Evolutionary conservation across 2,888 invertebrate genomes (phyloP).

Genomic region (Apantesis nais): DNA sequence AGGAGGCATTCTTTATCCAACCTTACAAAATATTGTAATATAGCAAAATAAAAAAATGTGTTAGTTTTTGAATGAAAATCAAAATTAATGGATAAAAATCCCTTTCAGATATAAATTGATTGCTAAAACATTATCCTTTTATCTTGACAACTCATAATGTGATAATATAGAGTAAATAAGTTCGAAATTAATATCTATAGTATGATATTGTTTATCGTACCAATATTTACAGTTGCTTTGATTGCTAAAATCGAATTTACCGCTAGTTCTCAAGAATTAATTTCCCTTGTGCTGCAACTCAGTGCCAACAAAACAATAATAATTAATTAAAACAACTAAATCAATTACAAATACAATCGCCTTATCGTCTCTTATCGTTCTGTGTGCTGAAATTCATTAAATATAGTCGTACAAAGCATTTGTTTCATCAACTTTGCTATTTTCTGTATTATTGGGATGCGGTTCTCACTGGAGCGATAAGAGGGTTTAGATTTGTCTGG

Average conservation of each 20-base stretch:
- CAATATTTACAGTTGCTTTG: background rate
- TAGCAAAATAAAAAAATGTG: too few species aligned
- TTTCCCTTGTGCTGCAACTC: background rate
- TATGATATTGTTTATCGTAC: background rate
- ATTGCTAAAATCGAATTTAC: background rate
- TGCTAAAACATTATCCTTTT: too few species aligned
- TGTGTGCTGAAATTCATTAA: slow-evolving; percentile 55
- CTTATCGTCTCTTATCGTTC: slow-evolving; percentile 38
- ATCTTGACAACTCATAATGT: background rate
- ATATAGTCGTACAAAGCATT: slow-evolving; percentile 45
- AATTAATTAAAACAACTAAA: slow-evolving; percentile 30
- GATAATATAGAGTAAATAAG: background rate
- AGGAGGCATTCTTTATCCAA: too few species aligned
- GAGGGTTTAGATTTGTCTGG: background rate
- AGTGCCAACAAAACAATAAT: slow-evolving; percentile 18
- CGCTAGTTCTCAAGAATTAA: slow-evolving; percentile 4
- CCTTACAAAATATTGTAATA: too few species aligned
- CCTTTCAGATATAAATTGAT: too few species aligned
- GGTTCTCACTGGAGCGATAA: background rate
- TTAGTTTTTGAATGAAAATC: too few species aligned
- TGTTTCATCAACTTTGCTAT: slow-evolving; percentile 51
- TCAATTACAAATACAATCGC: slow-evolving; percentile 35
- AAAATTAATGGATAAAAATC: too few species aligned
- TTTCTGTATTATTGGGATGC: slow-evolving; percentile 38
- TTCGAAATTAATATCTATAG: background rate